Evolutionary conservation across 2,113 vertebrate species (phyloP), one percentile per base, ranked within the genome.

Genomic region (Neotragus pygmaeus): DNA sequence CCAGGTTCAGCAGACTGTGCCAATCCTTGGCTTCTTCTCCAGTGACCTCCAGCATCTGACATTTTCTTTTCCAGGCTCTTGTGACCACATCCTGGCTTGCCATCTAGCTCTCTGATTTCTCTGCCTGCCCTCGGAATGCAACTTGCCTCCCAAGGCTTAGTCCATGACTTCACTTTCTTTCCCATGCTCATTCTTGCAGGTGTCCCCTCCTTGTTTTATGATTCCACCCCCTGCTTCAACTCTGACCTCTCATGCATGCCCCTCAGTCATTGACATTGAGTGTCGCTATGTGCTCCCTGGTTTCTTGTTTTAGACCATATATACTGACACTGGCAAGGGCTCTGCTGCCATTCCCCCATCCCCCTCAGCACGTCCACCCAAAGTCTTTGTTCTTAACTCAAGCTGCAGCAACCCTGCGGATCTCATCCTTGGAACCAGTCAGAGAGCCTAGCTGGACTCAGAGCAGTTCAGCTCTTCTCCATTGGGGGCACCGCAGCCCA

Each of bases 401-500:
- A 27, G 17, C 23, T 25, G 25, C 43, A 23, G 23, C 21, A 49
- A 21, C 25, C 7, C 70, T 19, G 0, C 5, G 17, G 39, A 13
- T 14, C 25, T 55, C 70, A 10, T 47, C 10, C 0, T 4, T 33
- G 57, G 55, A 58, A 47, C 25, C 28, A 13, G 9, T 47, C 55
- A 8, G 64, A 4, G 25, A 33, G 33, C 23, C n/a, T 2, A 10
- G 21, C 3, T 51, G 64, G 30, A 51, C n/a, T 11, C 39, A 64
- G 51, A 36, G 90, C 77, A 89, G 33, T 96, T 97, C 93, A 28
- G 15, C 87, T 70, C 47, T 89, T 58, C 28, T 88, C 97, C 94
- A 96, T 64, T 6, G 4, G 95, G 91, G 93, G 77, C 96, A 77
- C 60, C 7, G 1, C 90, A 97, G 51, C 90, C 88, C 91, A 88